phyloP scores from a whole-genome alignment of 30 jellyfish, hydroid and myxozoan species.

The Hydractinia echinata region DNA sequence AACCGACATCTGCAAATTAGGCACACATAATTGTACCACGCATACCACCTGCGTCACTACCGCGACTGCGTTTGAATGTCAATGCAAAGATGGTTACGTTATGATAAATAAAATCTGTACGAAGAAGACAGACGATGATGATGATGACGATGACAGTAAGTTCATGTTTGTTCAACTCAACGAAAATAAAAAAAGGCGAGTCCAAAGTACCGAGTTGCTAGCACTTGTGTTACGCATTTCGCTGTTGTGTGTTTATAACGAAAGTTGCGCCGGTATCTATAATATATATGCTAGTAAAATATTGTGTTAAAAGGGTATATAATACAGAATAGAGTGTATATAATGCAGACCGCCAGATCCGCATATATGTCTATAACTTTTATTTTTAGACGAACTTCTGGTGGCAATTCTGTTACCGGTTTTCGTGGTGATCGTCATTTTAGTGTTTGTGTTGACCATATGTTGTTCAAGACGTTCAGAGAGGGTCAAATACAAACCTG shows the following conservation, averaged over 20 bases:
- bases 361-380: no score
- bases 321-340: no score
- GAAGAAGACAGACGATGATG: neutral
- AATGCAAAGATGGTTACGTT: slow-evolving; percentile 6
- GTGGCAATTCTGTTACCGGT: neutral
- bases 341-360: no score
- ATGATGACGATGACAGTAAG: slow-evolving; percentile 4
- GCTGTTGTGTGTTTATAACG: no score
- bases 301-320: no score
- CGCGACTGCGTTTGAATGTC: slow-evolving; percentile 5
- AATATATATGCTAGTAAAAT: no score
- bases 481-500: neutral
- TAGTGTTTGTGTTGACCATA: neutral
- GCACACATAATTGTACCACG: neutral
- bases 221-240: no score
- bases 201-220: neutral
- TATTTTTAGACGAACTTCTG: no score
- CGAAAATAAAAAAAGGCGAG: neutral
- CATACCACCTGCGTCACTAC: neutral
- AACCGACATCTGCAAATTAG: slow-evolving; percentile 4
- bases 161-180: neutral
- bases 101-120: no score
- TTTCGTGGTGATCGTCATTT: neutral
- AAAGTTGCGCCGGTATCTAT: no score
- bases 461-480: neutral